Evolutionary conservation across 2,888 invertebrate species (phyloP).

Genomic region (Graphium colonna): DNA sequence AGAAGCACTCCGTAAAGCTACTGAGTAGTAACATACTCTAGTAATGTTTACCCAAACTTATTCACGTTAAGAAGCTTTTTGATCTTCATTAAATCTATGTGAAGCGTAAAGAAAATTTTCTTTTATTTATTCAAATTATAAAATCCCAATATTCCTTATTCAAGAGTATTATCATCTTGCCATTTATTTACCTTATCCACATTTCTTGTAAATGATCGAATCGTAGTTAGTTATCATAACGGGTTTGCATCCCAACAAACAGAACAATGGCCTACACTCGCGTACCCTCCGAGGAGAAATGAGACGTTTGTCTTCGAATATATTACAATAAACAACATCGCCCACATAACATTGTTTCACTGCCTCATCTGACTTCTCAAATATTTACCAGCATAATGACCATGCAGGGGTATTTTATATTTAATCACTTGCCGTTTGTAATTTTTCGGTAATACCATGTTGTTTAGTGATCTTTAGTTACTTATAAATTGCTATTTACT

Average conservation of each 20-base stretch:
- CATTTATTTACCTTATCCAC: neutral
- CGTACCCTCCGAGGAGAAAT: constrained; percentile 36
- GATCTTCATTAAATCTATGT: too few relatives aligned
- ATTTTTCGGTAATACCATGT: too few relatives aligned
- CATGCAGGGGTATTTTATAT: neutral
- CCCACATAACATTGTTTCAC: constrained; percentile 16
- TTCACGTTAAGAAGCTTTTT: too few relatives aligned
- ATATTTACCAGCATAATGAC: constrained; percentile 8
- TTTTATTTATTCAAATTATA: too few relatives aligned
- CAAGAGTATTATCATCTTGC: too few relatives aligned
- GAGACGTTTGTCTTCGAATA: constrained; percentile 57
- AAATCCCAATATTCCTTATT: neutral
- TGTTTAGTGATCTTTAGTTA: too few relatives aligned
- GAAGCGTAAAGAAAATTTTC: too few relatives aligned
- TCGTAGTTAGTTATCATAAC: neutral
- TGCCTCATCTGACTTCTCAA: constrained; percentile 2
- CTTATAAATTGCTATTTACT: too few relatives aligned
- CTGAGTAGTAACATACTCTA: too few relatives aligned
- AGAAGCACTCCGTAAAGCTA: too few relatives aligned
- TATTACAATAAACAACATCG: constrained; percentile 35
- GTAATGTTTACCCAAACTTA: too few relatives aligned
- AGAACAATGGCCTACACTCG: constrained; percentile 21
- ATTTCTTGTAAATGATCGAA: neutral
- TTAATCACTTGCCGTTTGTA: neutral
- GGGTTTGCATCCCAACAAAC: constrained; percentile 10